phyloP scores from a whole-genome alignment of 1,140 invertebrate species.

The Leptinotarsa undecemlineata region DNA sequence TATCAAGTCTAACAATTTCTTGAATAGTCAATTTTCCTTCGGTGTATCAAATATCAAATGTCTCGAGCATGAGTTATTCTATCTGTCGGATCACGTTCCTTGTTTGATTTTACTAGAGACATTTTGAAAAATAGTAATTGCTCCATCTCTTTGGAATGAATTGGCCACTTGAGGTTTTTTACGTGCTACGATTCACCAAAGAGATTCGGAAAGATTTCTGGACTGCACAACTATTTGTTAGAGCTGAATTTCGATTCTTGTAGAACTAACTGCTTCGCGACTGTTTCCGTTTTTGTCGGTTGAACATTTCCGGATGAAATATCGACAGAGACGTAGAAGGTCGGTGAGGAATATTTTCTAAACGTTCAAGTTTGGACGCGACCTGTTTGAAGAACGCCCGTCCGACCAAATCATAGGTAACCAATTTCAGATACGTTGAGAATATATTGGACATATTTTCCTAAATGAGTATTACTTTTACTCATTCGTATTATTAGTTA shows the following conservation, averaged over 20 bases:
- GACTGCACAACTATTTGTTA: slow-evolving; percentile 7
- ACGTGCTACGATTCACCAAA: slow-evolving; percentile 31
- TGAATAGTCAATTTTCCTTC: not conserved
- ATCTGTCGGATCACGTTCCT: slow-evolving; percentile 37
- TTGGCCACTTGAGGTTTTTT: slow-evolving; percentile 45
- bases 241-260: not conserved
- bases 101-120: slow-evolving; percentile 43
- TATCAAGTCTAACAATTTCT: not conserved
- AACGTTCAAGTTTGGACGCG: too few relatives aligned
- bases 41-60: not conserved
- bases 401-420: too few relatives aligned
- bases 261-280: not conserved
- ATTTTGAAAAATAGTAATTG: slow-evolving; percentile 49
- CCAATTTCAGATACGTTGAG: too few relatives aligned
- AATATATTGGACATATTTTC: too few relatives aligned
- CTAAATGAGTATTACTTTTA: too few relatives aligned
- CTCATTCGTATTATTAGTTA: too few relatives aligned
- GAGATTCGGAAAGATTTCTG: not conserved
- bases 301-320: too few relatives aligned
- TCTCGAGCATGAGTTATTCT: slow-evolving; percentile 14
- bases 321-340: too few relatives aligned
- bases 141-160: slow-evolving; percentile 44
- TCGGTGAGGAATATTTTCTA: too few relatives aligned
- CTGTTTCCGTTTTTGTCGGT: not conserved
- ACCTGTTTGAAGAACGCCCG: too few relatives aligned